phyloP scores from a whole-genome alignment of 53 echinoderm and acorn worm species.

The Pentamera pediparva region DNA sequence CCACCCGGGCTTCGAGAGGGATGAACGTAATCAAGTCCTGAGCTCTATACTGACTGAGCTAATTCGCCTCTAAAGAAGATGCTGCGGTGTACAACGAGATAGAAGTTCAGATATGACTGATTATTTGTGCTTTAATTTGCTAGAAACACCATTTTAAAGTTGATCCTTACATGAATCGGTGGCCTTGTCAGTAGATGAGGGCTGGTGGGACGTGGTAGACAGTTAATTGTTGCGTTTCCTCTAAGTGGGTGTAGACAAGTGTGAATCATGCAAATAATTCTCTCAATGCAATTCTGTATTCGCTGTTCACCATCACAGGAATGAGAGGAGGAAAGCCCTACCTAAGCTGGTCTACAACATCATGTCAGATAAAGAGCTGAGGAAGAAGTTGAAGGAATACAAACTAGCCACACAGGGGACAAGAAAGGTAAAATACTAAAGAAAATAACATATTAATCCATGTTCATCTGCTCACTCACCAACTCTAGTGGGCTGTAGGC shows the following conservation, averaged over 20 bases:
- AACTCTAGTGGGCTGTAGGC: too few relatives aligned
- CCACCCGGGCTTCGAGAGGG: too few relatives aligned
- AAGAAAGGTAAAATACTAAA: constrained; percentile 13
- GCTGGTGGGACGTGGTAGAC: too few relatives aligned
- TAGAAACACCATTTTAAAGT: background rate
- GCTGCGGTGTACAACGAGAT: too few relatives aligned
- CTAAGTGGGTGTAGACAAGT: too few relatives aligned
- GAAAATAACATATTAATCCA: background rate
- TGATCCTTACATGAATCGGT: background rate
- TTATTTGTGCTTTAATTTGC: too few relatives aligned
- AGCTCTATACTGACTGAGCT: too few relatives aligned
- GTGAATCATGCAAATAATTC: background rate
- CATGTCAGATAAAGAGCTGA: constrained; percentile 82
- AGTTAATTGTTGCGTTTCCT: background rate
- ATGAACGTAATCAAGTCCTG: too few relatives aligned
- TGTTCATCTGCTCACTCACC: background rate
- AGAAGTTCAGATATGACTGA: too few relatives aligned
- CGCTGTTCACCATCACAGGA: too few relatives aligned
- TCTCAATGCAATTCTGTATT: too few relatives aligned
- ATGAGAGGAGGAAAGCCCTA: constrained; percentile 64
- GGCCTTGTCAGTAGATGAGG: background rate
- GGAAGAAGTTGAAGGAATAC: constrained; percentile 79
- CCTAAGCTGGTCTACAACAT: constrained; percentile 76
- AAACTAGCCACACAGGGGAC: constrained; percentile 69
- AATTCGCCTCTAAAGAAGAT: too few relatives aligned